Base-by-base conservation (phyloP, 2,888 invertebrate species). In the Cryptocephalus moraei region DNA sequence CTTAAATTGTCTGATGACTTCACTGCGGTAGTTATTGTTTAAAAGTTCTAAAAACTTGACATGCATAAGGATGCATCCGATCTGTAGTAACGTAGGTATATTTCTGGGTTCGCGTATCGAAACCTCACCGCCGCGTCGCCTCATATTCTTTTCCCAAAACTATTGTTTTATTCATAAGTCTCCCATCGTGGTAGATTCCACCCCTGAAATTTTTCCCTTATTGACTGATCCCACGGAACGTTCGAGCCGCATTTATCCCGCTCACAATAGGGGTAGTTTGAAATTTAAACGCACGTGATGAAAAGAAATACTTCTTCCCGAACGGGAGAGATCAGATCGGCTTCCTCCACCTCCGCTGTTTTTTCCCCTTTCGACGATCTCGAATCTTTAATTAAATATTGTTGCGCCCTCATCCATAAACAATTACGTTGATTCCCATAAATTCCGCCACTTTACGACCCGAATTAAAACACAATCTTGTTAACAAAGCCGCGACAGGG, bases 131-230 rank as follows among this genome's bases (percentile, higher is more conserved):
- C 22, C 22, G 22, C 6, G 22, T 6, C 22, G 22, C 22, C 22
- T 22, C 22, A 22, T 22, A 22, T 36, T 62, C 55, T 64, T 67
- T 68, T 67, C 22, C 22, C 22, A 68, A 70, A 68, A 69, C 70
- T 70, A 69, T 68, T 71, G 70, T 71, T 71, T 71, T 71, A 71
- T 71, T 71, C 71, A 71, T 71, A 69, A 69, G 68, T 66, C 66
- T 62, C 62, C 64, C 61, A 61, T 60, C 59, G 62, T 60, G 58
- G 58, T 57, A 60, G 63, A 65, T 63, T 63, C 65, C 63, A 61
- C 66, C 65, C 65, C 62, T 65, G 59, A 57, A 59, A 63, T 60
- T 65, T 64, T 67, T 68, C 67, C 64, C 65, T 69, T 68, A 69
- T 68, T 68, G 68, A 69, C 69, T 68, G 67, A 68, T 68, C 65